phyloP scores from a whole-genome alignment of 1,140 invertebrate genomes.

The Zophobas atratus region DNA sequence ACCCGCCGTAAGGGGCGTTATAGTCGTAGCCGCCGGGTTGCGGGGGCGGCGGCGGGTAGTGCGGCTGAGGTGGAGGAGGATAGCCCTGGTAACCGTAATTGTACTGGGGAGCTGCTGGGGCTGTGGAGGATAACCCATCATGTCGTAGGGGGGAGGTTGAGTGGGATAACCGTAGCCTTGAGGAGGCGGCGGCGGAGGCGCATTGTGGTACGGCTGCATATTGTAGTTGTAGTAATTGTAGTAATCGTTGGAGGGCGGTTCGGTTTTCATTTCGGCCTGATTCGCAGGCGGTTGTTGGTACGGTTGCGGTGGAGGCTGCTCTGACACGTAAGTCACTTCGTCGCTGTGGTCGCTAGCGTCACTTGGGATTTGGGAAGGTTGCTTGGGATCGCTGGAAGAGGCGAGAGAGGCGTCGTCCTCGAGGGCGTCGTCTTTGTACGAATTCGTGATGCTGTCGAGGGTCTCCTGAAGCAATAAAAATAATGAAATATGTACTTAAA shows the following conservation, averaged over 20 bases:
- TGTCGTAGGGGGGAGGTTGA: conserved; percentile 53
- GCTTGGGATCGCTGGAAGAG: conserved; percentile 27
- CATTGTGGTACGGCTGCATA: conserved; percentile 59
- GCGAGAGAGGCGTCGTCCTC: conserved; percentile 31
- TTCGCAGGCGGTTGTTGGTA: conserved; percentile 5
- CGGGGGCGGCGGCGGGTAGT: conserved; percentile 60
- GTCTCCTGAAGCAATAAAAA: conserved; percentile 58
- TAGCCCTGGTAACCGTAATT: conserved; percentile 62
- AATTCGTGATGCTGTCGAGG: conserved; percentile 64
- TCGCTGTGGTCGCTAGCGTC: conserved; percentile 61
- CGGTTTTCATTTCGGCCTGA: conserved; percentile 54
- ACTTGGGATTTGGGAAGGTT: conserved; percentile 44
- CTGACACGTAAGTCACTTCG: conserved; percentile 62
- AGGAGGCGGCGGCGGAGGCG: conserved; percentile 56
- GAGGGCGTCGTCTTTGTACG: conserved; percentile 56
- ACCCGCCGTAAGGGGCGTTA: conserved; percentile 65
- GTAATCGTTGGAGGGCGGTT: conserved; percentile 57
- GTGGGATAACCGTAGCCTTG: conserved; percentile 58
- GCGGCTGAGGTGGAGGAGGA: conserved; percentile 59
- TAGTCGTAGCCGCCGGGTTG: conserved; percentile 59
- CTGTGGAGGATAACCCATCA: conserved; percentile 55
- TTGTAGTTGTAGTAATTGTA: conserved; percentile 64
- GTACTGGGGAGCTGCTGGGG: conserved; percentile 61
- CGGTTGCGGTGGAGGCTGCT: conserved; percentile 54
- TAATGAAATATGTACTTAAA: background rate